Evolutionary conservation across 2,797 vertebrate species (phyloP), one percentile per base, ranked within the genome.

Genomic region (Trachops cirrhosus): DNA sequence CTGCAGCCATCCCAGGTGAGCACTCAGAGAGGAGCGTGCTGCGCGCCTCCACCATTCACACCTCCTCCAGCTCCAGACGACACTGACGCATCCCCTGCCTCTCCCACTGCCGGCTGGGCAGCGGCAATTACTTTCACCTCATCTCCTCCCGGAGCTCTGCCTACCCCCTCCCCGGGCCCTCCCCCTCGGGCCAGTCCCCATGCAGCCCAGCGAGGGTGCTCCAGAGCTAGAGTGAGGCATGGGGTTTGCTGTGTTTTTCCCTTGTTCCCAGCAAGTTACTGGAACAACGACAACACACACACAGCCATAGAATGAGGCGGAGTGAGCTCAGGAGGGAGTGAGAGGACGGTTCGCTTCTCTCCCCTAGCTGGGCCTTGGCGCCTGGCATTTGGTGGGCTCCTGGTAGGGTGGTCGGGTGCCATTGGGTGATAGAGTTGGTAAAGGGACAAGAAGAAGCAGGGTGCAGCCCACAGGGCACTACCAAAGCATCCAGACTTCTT

Each of bases 71-170:
- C 97, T 97, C 96, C 94, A 2, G 91, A 80, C 34, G 57, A 93
- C 96, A 93, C 97, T 97, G 96, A 26, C 29, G 29, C 97, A 96
- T 97, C 96, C 95, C 95, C 94, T 96, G 96, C 95, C 96, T 95
- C 96, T 95, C 74, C 91, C 94, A 73, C 96, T 97, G 96, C 96
- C 29, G 50, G 96, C 95, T 96, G 96, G 98, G 97, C 97, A 96
- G 95, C 92, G 6, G 57, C 95, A 88, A 98, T 98, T 98, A 98
- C 97, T 98, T 96, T 97, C 97, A 97, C 97, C 96, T 98, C 97
- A 92, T 97, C 97, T 98, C 98, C 96, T 97, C 96, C 86, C 48
- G 52, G 79, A 94, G 97, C 97, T 96, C 96, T 95, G 97, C 97
- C 97, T 96, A 12, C 95, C 95, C 95, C 89, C 73, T 93, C 57